A percentile compares a stretch with the other conserved stretches of the same genome.
phyloP scores from a whole-genome alignment of 1,140 invertebrate genomes.

The Drosophila dunni region DNA sequence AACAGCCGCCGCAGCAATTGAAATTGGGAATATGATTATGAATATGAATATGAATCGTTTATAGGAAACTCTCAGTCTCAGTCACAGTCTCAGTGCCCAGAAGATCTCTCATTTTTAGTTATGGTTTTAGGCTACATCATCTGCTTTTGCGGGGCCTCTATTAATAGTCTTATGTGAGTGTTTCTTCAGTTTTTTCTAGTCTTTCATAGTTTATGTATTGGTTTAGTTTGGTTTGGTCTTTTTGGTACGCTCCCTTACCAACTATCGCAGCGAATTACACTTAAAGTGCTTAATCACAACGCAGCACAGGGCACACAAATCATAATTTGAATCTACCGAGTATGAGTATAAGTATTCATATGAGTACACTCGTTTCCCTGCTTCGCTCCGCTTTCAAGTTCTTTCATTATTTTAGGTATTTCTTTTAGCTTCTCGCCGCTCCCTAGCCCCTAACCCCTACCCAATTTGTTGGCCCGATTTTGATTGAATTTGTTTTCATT shows the following conservation, averaged over 20 bases:
- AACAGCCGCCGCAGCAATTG: slow-evolving; percentile 55
- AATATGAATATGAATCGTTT: slow-evolving; percentile 1
- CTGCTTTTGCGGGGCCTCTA: slow-evolving; percentile 35
- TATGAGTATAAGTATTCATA: slow-evolving; percentile 7
- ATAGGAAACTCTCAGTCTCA: slow-evolving; percentile 15
- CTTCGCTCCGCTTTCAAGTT: slow-evolving; percentile 55
- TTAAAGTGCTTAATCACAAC: slow-evolving; percentile 80
- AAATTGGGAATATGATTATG: not conserved
- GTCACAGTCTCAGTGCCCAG: slow-evolving; percentile 15
- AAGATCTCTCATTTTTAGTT: slow-evolving; percentile 70
- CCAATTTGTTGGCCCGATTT: not conserved
- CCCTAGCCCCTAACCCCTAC: too few species aligned
- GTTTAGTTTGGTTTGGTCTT: not conserved
- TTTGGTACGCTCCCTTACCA: slow-evolving; percentile 6
- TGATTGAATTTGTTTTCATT: slow-evolving; percentile 67
- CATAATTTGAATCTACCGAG: slow-evolving; percentile 49
- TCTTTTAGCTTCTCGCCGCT: too few species aligned
- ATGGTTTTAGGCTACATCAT: slow-evolving; percentile 66
- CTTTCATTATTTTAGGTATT: slow-evolving; percentile 40
- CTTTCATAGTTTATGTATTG: not conserved
- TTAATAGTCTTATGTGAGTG: slow-evolving; percentile 59
- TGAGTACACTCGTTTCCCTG: slow-evolving; percentile 22
- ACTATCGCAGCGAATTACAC: slow-evolving; percentile 67
- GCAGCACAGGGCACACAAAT: slow-evolving; percentile 62
- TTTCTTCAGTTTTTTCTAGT: not conserved